Evolutionary conservation across 2,888 invertebrate genomes (phyloP).

Genomic region (Caenorhabditis virilis): DNA sequence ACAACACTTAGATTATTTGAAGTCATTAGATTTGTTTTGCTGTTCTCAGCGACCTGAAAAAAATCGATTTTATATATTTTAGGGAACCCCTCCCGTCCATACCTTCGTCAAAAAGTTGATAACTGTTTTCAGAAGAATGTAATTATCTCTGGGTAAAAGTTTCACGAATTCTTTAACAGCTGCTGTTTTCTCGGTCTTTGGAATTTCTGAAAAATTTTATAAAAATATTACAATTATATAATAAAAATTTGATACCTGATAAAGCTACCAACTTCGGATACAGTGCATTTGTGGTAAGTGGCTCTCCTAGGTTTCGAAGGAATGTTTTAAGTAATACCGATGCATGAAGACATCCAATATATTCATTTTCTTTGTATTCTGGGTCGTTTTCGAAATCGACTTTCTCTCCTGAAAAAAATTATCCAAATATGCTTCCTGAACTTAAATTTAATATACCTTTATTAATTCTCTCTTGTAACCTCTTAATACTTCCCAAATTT

Average conservation of each 20-base stretch:
- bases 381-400: conserved; percentile 75
- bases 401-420: conserved; percentile 72
- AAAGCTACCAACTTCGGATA: conserved; percentile 55
- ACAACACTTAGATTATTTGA: conserved; percentile 89
- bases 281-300: conserved; percentile 64
- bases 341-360: conserved; percentile 78
- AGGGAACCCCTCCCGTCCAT: background rate
- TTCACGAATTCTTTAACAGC: conserved; percentile 58
- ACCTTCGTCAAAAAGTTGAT: conserved; percentile 63
- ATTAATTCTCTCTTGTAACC: conserved; percentile 84
- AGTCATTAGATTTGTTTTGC: conserved; percentile 85
- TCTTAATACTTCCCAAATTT: conserved; percentile 81
- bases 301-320: conserved; percentile 68
- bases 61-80: background rate
- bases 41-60: conserved; percentile 73
- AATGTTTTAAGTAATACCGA: conserved; percentile 82
- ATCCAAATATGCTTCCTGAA: too few relatives aligned
- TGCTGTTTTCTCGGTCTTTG: conserved; percentile 51
- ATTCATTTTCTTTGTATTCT: conserved; percentile 73
- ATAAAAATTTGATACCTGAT: conserved; percentile 45
- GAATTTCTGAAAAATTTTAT: conserved; percentile 1
- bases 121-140: conserved; percentile 59
- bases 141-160: conserved; percentile 61
- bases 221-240: background rate
- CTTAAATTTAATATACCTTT: conserved; percentile 74